Percentiles rank a stretch among this genome's conserved stretches.
Evolutionary conservation across 2,797 vertebrate species (phyloP).

Genomic region (Enteromius anoplus): DNA sequence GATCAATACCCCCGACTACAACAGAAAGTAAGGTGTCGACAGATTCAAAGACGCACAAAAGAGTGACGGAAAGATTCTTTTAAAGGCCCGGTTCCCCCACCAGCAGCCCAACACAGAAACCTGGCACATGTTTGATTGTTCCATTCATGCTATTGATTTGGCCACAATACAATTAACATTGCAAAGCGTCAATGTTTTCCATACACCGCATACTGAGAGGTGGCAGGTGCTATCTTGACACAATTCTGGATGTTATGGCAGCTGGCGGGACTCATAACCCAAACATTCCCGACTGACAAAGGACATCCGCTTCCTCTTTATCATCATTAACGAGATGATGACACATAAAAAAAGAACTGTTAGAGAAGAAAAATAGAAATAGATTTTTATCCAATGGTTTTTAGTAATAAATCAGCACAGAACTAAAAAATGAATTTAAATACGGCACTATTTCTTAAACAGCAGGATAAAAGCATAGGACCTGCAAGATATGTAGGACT

Average conservation of each 20-base stretch:
- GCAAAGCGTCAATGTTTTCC: constrained; percentile 51
- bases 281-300: constrained; percentile 30
- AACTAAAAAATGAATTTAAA: not conserved
- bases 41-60: constrained; percentile 44
- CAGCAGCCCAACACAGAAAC: constrained; percentile 37
- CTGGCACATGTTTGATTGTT: constrained; percentile 56
- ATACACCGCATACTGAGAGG: constrained; percentile 39
- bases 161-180: constrained; percentile 56
- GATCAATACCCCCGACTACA: constrained; percentile 53
- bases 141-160: constrained; percentile 61
- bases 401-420: not conserved
- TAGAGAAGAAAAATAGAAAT: constrained; percentile 10
- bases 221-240: constrained; percentile 29
- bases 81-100: constrained; percentile 42
- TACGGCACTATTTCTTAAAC: not conserved
- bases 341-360: constrained; percentile 1
- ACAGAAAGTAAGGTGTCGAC: constrained; percentile 49
- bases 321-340: constrained; percentile 31
- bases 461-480: not conserved
- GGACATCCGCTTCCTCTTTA: constrained; percentile 12
- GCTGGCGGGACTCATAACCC: constrained; percentile 23
- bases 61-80: constrained; percentile 45
- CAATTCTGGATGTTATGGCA: constrained; percentile 34
- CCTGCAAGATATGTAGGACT: not conserved
- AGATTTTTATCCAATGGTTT: not conserved